Base-by-base conservation (phyloP, 2,888 invertebrate genomes). In the Drosophila cognata region DNA sequence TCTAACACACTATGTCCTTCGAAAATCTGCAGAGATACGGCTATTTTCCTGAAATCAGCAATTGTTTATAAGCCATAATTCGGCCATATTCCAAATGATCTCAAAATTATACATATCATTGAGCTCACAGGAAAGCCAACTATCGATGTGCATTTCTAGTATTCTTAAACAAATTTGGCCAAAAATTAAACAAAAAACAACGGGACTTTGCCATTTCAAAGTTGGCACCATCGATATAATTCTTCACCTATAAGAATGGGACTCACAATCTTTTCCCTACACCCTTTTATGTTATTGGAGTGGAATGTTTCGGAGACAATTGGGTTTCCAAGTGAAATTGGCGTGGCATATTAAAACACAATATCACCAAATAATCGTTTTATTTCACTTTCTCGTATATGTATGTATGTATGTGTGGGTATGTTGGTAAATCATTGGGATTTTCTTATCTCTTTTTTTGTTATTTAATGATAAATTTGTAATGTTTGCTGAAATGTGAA, bases 361-460 rank as follows among this genome's bases (percentile, higher is more conserved):
- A 71, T 73, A 77, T 87, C 81, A 81, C 81, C 89, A 89, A 84
- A 74, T 68, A 87, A 74, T 81, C 62, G 59, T 51, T 89, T 89
- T 84, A 87, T 87, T 84, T 75, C 73, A 71, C 73, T 78, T 79
- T 76, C 57, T 72, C 73, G 78, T 71, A 61, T 62, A 7, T 69
- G 56, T 31, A 31, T 31, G 8, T 73, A 28, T 52, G 31, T 72
- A 36, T 58, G 57, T 41, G 29, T 62, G 33, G 38, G 36, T 62
- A 31, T 50, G 43, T 65, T 31, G 50, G 59, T 64, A 60, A 60
- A 71, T 65, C 46, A 61, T 57, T 62, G 33, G 53, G 31, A 52
- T 33, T 52, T 31, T 31, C 31, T 4, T 52, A 50, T 31, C 48
- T 56, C 41, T 31, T 29, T 60, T 31, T n/a, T 33, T 57, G 31